A percentile compares a stretch with the other conserved stretches of the same genome.
phyloP scores from a whole-genome alignment of 2,797 vertebrate genomes.

The Periophthalmus magnuspinnatus region DNA sequence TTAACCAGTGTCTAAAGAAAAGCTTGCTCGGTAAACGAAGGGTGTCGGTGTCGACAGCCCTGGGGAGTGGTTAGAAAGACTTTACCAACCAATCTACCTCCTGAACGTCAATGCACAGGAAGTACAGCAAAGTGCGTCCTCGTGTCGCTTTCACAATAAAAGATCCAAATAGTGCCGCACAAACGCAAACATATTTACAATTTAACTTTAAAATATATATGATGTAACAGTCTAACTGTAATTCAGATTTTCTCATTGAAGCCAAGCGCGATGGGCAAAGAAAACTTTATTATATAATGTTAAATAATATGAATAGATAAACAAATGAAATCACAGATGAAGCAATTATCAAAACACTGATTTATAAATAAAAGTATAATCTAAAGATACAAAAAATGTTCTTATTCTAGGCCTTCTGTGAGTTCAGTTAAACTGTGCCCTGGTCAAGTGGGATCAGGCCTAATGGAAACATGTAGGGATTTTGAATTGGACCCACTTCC shows the following conservation, averaged over 20 bases:
- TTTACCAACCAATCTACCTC: constrained; percentile 39
- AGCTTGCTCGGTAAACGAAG: constrained; percentile 1
- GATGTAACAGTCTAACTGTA: background rate
- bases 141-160: constrained; percentile 46
- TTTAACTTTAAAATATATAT: background rate
- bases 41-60: constrained; percentile 24
- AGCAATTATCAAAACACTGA: too few relatives aligned
- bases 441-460: background rate
- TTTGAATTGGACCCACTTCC: background rate
- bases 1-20: constrained; percentile 1
- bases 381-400: too few relatives aligned
- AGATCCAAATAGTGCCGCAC: too few relatives aligned
- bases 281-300: too few relatives aligned
- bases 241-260: too few relatives aligned
- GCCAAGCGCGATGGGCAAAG: too few relatives aligned
- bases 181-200: background rate
- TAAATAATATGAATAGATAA: too few relatives aligned
- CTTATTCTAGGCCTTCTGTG: too few relatives aligned
- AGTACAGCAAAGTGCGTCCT: background rate
- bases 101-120: background rate
- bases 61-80: constrained; percentile 60
- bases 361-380: too few relatives aligned
- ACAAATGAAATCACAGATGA: too few relatives aligned
- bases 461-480: background rate
- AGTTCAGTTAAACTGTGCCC: too few relatives aligned